These are phyloP conservation scores for Drosophila antonietae DNA, from an alignment of 2,888 invertebrate genomes.

Conservation along the genomic window DNA sequence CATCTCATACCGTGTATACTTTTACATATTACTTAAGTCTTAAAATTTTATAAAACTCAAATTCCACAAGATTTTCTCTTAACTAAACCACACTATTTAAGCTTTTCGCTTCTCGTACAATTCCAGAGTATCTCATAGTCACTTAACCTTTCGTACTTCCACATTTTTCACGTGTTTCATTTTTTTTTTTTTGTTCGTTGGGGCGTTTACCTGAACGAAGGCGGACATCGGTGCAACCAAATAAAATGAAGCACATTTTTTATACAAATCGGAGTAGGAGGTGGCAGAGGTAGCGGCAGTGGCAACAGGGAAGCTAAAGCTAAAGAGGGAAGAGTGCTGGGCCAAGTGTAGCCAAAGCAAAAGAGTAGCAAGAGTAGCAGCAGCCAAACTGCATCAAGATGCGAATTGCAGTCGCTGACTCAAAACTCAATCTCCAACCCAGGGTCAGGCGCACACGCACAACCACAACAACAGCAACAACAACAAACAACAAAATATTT, in stretches of 20 bases:
- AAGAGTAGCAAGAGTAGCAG: constrained; percentile 20
- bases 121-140: constrained; percentile 13
- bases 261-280: constrained; percentile 63
- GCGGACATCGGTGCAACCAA: constrained; percentile 78
- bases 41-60: not conserved
- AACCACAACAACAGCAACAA: constrained; percentile 24
- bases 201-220: constrained; percentile 81
- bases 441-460: constrained; percentile 56
- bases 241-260: constrained; percentile 83
- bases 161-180: constrained; percentile 35
- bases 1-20: not conserved
- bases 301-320: not conserved
- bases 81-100: no score
- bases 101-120: no score
- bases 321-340: constrained; percentile 2
- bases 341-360: constrained; percentile 3
- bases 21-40: not conserved
- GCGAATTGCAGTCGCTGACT: constrained; percentile 38
- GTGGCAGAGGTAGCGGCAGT: not conserved
- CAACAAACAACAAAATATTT: constrained; percentile 74
- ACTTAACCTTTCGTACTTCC: not conserved
- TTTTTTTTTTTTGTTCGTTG: constrained; percentile 37
- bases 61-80: not conserved
- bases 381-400: constrained; percentile 72
- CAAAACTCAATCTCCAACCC: constrained; percentile 21